phyloP scores from a whole-genome alignment of 2,888 invertebrate species.

The Dryobotodes eremita region DNA sequence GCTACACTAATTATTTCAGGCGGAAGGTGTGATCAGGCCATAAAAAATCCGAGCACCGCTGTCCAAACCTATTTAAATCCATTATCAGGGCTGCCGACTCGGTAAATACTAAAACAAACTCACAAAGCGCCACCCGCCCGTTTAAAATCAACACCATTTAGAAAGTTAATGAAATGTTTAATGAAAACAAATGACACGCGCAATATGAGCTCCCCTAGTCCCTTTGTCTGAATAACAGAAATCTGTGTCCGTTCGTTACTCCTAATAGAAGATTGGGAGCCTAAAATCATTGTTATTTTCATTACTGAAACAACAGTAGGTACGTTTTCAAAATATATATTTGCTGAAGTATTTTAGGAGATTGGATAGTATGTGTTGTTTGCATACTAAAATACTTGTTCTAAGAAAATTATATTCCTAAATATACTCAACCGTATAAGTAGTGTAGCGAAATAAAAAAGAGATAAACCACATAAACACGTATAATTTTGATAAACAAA shows the following conservation, averaged over 20 bases:
- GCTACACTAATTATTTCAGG: not conserved
- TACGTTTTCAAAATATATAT: constrained; percentile 13
- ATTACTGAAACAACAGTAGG: not conserved
- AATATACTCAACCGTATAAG: not conserved
- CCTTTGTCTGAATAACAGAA: constrained; percentile 25
- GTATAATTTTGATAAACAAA: too few species aligned
- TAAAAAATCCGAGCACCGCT: not conserved
- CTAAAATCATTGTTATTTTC: constrained; percentile 11
- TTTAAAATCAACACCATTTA: constrained; percentile 58
- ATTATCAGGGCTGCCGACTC: constrained; percentile 22
- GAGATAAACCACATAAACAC: not conserved
- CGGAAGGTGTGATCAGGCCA: not conserved
- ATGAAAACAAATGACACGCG: constrained; percentile 49
- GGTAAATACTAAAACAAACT: constrained; percentile 40
- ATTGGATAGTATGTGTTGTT: constrained; percentile 27
- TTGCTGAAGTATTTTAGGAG: constrained; percentile 22
- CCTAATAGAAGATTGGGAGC: constrained; percentile 7
- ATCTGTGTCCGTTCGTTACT: constrained; percentile 18
- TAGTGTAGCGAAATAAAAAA: too few species aligned
- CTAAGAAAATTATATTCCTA: not conserved
- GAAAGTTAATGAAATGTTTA: constrained; percentile 55
- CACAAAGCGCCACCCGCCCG: constrained; percentile 6
- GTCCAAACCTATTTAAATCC: constrained; percentile 25
- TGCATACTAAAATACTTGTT: constrained; percentile 19
- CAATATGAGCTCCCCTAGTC: constrained; percentile 17